Evolutionary conservation across 2,113 vertebrate genomes (phyloP), one percentile per base, ranked within the genome.

Genomic region (Syngnathus scovelli): DNA sequence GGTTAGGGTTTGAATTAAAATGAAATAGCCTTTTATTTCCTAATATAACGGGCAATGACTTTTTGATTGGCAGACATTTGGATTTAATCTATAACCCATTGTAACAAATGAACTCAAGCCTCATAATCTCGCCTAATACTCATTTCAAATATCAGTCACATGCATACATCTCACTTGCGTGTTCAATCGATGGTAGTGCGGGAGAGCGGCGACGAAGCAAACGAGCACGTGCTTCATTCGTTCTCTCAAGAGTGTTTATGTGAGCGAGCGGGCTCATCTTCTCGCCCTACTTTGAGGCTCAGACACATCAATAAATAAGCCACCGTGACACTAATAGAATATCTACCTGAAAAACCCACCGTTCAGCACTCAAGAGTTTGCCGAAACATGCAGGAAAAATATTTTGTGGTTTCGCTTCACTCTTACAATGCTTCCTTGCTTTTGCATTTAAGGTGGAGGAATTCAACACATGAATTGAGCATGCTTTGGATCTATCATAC

Each of bases 291-390:
- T 86, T 85, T 80, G 66, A 70, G 80, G 69, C 75, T 71, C 78
- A 64, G 68, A 80, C 71, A 81, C 81, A 87, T 88, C 81, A 89
- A 84, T 87, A 87, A 87, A 84, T 87, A 83, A 87, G 83, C 60
- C 74, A 49, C 69, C 73, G 72, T 72, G 74, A 80, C 74, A 77
- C 75, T 81, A 79, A 80, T 74, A 84, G 79, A 84, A 81, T 66
- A 78, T 80, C 78, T 61, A 44, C 78, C 69, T 71, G 67, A 84
- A 83, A 86, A 87, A 84, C 71, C 75, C 70, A n/a, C 74, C 83
- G 74, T 79, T 85, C 86, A 83, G 87, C 87, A 84, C 37, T 62
- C 62, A 2, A 33, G 33, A 21, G 18, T 61, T 59, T 38, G 67
- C 36, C 15, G 27, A 54, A 59, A 61, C 23, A 66, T 52, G 51